Evolutionary conservation across 2,113 vertebrate species (phyloP).

Genomic region (cattle (Bos taurus)): DNA sequence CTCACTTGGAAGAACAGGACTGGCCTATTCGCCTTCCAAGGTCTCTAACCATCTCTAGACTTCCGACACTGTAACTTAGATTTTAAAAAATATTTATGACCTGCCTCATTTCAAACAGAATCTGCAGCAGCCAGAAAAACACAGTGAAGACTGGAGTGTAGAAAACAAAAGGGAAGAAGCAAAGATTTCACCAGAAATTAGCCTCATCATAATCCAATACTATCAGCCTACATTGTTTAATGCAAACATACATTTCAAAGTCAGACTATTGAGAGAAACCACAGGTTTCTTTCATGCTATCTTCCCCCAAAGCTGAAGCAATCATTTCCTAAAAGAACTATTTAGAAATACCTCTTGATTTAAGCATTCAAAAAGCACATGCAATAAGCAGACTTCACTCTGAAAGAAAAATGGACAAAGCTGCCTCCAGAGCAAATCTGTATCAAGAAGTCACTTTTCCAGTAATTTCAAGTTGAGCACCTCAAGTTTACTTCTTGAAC

Average conservation of each 20-base stretch:
- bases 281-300: neutral
- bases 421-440: neutral
- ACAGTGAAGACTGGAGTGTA: neutral
- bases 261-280: neutral
- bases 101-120: neutral
- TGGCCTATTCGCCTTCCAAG: neutral
- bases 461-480: neutral
- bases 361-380: neutral
- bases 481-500: conserved; percentile 26
- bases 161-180: neutral
- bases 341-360: neutral
- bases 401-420: conserved; percentile 12
- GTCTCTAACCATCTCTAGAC: neutral
- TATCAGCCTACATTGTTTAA: neutral
- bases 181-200: neutral
- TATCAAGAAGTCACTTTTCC: conserved; percentile 13
- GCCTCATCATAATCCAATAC: neutral
- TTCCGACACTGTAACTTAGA: neutral
- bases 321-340: neutral
- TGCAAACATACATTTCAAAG: neutral
- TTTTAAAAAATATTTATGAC: neutral
- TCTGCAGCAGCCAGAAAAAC: neutral
- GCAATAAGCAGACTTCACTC: neutral
- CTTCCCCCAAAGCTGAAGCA: neutral
- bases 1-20: neutral